Conservation (phyloP, 2,888 invertebrate genomes). For the Chouioia cunea region DNA sequence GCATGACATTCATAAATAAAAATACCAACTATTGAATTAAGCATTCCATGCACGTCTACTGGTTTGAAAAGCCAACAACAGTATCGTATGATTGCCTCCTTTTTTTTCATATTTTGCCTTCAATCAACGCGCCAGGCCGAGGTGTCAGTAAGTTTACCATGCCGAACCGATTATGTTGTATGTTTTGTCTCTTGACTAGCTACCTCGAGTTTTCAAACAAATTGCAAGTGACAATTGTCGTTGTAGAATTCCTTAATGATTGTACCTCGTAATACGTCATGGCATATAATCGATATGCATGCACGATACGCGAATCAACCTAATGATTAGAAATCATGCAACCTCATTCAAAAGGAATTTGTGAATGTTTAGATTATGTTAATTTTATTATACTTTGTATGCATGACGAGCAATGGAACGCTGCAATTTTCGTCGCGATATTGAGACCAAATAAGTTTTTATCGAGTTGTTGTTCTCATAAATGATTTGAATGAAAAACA, state of each 20-base stretch:
- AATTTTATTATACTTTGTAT: slow-evolving; percentile 30
- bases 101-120: slow-evolving; percentile 61
- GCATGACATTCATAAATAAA: slow-evolving; percentile 41
- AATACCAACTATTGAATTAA: slow-evolving; percentile 35
- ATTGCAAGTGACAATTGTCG: slow-evolving; percentile 33
- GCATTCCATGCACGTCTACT: slow-evolving; percentile 40
- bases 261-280: slow-evolving; percentile 13
- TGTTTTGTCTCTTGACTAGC: slow-evolving; percentile 37
- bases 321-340: slow-evolving; percentile 16
- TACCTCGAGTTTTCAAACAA: slow-evolving; percentile 27
- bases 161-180: slow-evolving; percentile 47
- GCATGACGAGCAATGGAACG: slow-evolving; percentile 30
- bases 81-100: slow-evolving; percentile 53
- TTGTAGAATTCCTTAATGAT: slow-evolving; percentile 34
- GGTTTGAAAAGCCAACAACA: slow-evolving; percentile 25
- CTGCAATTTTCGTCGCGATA: background rate
- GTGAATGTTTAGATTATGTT: slow-evolving; percentile 14
- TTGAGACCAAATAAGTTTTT: background rate
- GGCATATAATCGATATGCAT: no score
- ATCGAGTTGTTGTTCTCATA: background rate
- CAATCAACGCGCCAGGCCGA: slow-evolving; percentile 62
- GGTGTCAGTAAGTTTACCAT: slow-evolving; percentile 63
- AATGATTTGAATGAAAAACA: background rate
- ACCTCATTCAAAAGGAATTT: slow-evolving; percentile 30
- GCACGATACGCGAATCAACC: slow-evolving; percentile 36